These are phyloP conservation scores for Diachrysia chrysitis DNA, from an alignment of 2,888 invertebrate species.

Conservation along the genomic window DNA sequence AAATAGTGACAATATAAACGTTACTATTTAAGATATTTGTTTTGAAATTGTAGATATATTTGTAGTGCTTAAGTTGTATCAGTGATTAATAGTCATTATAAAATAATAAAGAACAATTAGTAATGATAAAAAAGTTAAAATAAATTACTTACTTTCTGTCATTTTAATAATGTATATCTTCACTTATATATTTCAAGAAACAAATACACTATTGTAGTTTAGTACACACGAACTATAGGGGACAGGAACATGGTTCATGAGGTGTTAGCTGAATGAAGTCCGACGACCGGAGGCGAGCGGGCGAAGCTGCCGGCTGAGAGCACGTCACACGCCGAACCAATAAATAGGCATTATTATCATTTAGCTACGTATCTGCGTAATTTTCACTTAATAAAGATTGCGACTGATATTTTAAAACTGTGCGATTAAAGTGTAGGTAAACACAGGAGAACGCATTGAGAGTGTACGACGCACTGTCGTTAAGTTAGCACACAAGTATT, in stretches of 20 bases:
- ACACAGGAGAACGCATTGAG: conserved; percentile 3
- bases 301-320: conserved; percentile 49
- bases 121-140: neutral
- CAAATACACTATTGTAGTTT: conserved; percentile 18
- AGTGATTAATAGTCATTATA: neutral
- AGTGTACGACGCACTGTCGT: conserved; percentile 14
- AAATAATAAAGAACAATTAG: neutral
- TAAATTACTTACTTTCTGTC: conserved; percentile 51
- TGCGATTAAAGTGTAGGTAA: conserved; percentile 12
- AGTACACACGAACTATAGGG: conserved; percentile 43
- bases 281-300: conserved; percentile 50
- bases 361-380: conserved; percentile 37
- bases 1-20: conserved; percentile 21
- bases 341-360: conserved; percentile 56
- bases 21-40: conserved; percentile 33
- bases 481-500: neutral
- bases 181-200: conserved; percentile 22
- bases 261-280: conserved; percentile 49
- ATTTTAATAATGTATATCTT: conserved; percentile 28
- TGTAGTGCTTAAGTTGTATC: neutral
- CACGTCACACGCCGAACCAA: conserved; percentile 68
- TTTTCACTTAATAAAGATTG: conserved; percentile 52
- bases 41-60: conserved; percentile 16
- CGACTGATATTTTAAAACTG: conserved; percentile 34
- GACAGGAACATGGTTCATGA: conserved; percentile 51